Base-by-base conservation (phyloP, 2,797 vertebrate genomes). In the Schizopygopsis pylzovi region DNA sequence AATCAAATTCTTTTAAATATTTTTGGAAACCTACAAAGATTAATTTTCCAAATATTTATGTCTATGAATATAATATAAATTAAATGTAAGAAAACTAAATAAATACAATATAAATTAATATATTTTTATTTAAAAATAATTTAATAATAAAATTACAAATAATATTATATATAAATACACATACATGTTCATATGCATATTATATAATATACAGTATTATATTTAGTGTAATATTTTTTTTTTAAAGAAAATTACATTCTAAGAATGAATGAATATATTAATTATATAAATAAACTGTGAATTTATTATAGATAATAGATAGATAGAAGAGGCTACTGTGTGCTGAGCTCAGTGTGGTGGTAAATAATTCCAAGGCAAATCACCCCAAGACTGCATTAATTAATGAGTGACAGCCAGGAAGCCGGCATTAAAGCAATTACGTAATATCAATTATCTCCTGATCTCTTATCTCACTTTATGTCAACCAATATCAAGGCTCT, bases 391-490 rank as follows among this genome's bases (percentile, higher is more conserved):
- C 67, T 71, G 76, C 76, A 45, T 79, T 85, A 79, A 85, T 72
- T 61, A 72, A 59, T 39, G 67, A 79, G 12, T 71, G 65, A 63
- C 83, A 72, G 67, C 39, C 75, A 78, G 83, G 49, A 85, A 79
- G 45, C 45, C 33, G 3, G 47, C 61, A 68, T 78, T 78, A 68
- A 78, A 78, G 84, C 25, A 33, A 63, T 82, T 54, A 79, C 25
- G 54, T 81, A 68, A 81, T 63, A 70, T 81, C 63, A 76, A 54
- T 85, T 81, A 77, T 78, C 77, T 87, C 47, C 28, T 2, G 22
- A 52, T 87, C 75, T 39, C 54, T 79, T 41, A 80, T 72, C 86
- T 82, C 76, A 52, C 43, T 25, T 79, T 25, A 76, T 12, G 8
- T 9, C 28, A 68, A 33, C 49, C n/a, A 33, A 16, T 75, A 80